Percentiles rank a stretch among this genome's conserved stretches.
phyloP scores from a whole-genome alignment of 2,113 vertebrate genomes.

The Sphyrna mokarran region DNA sequence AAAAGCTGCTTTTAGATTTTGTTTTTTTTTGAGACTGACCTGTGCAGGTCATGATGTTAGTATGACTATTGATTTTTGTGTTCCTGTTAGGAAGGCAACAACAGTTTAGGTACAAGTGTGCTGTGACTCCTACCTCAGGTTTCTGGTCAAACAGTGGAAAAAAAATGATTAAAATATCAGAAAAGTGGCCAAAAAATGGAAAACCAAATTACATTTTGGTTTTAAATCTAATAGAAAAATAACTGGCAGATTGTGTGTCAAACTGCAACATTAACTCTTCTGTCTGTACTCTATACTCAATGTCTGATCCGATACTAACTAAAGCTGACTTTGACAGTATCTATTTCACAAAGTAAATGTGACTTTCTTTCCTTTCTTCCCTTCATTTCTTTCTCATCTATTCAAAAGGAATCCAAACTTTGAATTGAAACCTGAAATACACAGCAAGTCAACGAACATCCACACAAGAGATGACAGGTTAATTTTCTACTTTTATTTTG shows the following conservation, averaged over 20 bases:
- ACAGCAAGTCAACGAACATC: neutral
- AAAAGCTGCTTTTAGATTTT: neutral
- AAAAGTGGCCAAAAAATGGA: constrained; percentile 3
- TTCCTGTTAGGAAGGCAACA: neutral
- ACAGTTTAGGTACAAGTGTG: neutral
- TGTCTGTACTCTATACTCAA: neutral
- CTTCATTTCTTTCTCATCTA: neutral
- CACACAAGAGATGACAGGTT: neutral
- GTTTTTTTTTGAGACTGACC: neutral
- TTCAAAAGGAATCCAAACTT: constrained; percentile 6
- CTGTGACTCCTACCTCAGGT: neutral
- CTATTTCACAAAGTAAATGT: neutral
- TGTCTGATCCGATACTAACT: neutral
- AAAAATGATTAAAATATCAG: neutral
- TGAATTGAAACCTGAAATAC: neutral
- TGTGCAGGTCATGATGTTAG: neutral
- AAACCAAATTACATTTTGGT: neutral
- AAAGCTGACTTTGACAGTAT: neutral
- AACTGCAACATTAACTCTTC: neutral
- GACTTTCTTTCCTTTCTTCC: neutral
- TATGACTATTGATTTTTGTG: neutral
- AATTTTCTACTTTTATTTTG: neutral
- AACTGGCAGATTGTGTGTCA: neutral
- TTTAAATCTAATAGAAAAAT: neutral
- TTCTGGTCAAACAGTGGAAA: neutral